These are phyloP conservation scores for Tenrec ecaudatus DNA, from an alignment of 2,113 vertebrate species.

Conservation along the genomic window DNA sequence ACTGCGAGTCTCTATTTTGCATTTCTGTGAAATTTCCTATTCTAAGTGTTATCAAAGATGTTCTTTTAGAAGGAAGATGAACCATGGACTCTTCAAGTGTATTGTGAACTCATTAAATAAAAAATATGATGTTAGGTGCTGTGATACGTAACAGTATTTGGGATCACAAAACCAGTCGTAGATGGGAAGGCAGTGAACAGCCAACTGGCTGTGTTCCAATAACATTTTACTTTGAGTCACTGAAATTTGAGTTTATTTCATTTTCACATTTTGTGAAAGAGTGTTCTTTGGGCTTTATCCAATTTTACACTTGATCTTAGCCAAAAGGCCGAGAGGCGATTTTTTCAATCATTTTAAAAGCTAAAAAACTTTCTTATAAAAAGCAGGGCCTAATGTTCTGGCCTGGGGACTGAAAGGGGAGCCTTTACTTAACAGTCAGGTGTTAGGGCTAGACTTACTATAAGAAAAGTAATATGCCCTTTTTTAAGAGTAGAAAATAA, in stretches of 20 bases:
- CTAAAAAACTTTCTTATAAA: not conserved
- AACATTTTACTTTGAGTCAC: not conserved
- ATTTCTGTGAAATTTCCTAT: not conserved
- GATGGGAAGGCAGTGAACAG: not conserved
- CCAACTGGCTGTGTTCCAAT: not conserved
- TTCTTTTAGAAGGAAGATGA: not conserved
- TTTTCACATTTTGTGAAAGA: not conserved
- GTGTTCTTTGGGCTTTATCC: not conserved
- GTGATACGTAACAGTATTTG: not conserved
- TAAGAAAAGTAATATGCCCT: not conserved
- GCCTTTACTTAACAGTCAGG: not conserved
- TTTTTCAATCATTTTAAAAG: constrained; percentile 9
- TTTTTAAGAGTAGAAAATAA: not conserved
- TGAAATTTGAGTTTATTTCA: constrained; percentile 5
- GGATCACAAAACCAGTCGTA: not conserved
- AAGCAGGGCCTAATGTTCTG: not conserved
- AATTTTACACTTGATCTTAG: no score
- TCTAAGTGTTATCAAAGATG: constrained; percentile 23
- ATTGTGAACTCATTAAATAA: not conserved
- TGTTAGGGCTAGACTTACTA: not conserved
- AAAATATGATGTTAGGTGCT: not conserved
- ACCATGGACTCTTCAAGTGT: not conserved
- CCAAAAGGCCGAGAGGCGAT: no score
- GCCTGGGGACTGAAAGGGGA: not conserved
- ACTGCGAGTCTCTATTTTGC: not conserved